phyloP scores from a whole-genome alignment of 2,888 invertebrate genomes.

The Lasioglossum leucozonium region DNA sequence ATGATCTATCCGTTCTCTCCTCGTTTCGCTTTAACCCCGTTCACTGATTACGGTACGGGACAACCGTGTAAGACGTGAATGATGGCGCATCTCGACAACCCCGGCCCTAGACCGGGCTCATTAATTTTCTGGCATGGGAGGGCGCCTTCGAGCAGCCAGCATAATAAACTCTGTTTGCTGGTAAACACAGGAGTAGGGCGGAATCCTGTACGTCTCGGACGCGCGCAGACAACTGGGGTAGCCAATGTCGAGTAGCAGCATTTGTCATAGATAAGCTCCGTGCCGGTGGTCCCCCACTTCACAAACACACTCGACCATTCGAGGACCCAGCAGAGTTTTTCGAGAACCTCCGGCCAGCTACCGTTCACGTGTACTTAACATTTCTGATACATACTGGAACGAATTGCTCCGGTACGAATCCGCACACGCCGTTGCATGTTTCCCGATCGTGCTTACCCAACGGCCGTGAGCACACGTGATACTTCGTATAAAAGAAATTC shows the following conservation, averaged over 20 bases:
- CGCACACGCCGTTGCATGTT: neutral
- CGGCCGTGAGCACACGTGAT: neutral
- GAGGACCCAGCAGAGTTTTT: neutral
- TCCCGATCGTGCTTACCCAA: neutral
- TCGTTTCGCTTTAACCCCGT: slow-evolving; percentile 67
- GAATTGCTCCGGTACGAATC: neutral
- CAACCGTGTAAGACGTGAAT: slow-evolving; percentile 16
- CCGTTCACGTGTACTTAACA: neutral
- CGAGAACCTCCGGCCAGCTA: neutral
- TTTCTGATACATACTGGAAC: too few species aligned
- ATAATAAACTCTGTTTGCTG: slow-evolving; percentile 9
- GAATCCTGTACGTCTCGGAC: slow-evolving; percentile 12
- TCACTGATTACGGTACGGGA: slow-evolving; percentile 36
- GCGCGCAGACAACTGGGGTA: slow-evolving; percentile 19
- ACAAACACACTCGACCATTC: slow-evolving; percentile 45
- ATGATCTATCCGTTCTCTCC: slow-evolving; percentile 70
- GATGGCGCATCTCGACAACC: neutral
- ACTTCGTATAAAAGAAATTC: slow-evolving; percentile 62
- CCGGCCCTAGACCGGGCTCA: neutral
- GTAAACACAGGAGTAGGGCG: slow-evolving; percentile 2
- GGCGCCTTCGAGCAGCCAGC: neutral
- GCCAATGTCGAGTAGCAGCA: slow-evolving; percentile 40
- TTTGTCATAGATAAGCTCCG: slow-evolving; percentile 54
- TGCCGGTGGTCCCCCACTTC: slow-evolving; percentile 60
- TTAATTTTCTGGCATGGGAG: neutral